Conservation (phyloP, 1,140 invertebrate genomes). For the Apis cerana region DNA sequence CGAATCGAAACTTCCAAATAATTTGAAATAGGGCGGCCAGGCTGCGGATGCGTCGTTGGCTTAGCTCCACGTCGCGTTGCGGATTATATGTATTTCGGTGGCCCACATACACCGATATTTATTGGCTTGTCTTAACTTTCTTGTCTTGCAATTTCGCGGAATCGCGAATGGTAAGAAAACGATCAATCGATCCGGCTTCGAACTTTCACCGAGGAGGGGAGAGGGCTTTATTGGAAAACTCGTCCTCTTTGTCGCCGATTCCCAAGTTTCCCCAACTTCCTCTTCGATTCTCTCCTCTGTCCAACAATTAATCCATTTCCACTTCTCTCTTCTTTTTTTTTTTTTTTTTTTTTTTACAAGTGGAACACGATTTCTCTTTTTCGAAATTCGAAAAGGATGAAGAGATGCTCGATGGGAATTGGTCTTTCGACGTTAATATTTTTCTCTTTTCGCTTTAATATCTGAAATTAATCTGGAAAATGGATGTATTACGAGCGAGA, state of each 20-base stretch:
- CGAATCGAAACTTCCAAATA: conserved; percentile 42
- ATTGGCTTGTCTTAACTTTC: conserved; percentile 59
- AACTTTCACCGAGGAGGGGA: neutral
- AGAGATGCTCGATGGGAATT: too few species aligned
- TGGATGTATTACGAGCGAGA: too few species aligned
- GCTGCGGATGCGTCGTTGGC: conserved; percentile 71
- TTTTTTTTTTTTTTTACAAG: too few species aligned
- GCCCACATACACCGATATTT: conserved; percentile 69
- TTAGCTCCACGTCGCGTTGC: conserved; percentile 77
- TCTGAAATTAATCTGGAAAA: too few species aligned
- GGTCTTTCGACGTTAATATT: too few species aligned
- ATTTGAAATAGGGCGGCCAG: conserved; percentile 48
- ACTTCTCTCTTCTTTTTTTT: too few species aligned
- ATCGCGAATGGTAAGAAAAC: neutral
- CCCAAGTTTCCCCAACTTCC: too few species aligned
- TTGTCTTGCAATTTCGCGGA: conserved; percentile 1
- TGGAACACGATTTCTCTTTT: too few species aligned
- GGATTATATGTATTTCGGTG: conserved; percentile 72
- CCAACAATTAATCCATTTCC: too few species aligned
- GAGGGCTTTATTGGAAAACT: neutral
- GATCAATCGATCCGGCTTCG: neutral
- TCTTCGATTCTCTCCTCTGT: too few species aligned
- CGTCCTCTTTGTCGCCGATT: neutral
- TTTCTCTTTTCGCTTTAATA: too few species aligned
- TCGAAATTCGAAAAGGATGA: too few species aligned